Evolutionary conservation across 2,113 vertebrate species (phyloP).

Genomic region (rabbit (Oryctolagus cuniculus)): DNA sequence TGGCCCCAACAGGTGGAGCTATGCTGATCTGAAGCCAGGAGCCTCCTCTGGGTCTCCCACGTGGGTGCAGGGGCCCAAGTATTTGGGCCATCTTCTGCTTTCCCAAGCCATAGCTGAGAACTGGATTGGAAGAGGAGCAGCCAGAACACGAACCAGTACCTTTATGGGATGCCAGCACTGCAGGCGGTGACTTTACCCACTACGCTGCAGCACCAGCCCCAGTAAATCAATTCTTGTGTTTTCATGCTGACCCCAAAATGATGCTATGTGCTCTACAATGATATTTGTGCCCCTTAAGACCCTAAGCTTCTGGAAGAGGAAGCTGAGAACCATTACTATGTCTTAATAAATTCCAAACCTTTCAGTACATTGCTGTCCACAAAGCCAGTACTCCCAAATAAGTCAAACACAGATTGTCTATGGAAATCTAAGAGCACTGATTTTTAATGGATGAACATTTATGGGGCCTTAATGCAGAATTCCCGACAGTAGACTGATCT

Average conservation of each 20-base stretch:
- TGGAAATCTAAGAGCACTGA: background rate
- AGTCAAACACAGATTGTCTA: background rate
- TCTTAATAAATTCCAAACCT: slow-evolving; percentile 11
- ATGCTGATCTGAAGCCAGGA: too few species aligned
- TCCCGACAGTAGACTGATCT: background rate
- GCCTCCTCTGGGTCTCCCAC: too few species aligned
- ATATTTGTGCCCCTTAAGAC: background rate
- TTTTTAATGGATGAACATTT: background rate
- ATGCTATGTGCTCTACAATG: background rate
- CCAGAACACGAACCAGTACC: too few species aligned
- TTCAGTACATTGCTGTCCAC: background rate
- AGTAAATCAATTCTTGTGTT: background rate
- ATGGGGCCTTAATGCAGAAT: background rate
- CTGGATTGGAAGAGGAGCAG: too few species aligned
- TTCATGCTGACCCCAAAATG: background rate
- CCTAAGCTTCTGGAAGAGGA: background rate
- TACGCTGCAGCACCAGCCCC: too few species aligned
- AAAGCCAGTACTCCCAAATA: background rate
- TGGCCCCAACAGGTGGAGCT: too few species aligned
- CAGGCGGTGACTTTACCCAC: too few species aligned
- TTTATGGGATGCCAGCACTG: too few species aligned
- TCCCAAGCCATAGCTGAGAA: too few species aligned
- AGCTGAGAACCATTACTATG: background rate
- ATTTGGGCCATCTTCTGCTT: too few species aligned
- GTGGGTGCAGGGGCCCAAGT: too few species aligned